phyloP scores from a whole-genome alignment of 2,888 invertebrate species.

The Conops quadrifasciatus region DNA sequence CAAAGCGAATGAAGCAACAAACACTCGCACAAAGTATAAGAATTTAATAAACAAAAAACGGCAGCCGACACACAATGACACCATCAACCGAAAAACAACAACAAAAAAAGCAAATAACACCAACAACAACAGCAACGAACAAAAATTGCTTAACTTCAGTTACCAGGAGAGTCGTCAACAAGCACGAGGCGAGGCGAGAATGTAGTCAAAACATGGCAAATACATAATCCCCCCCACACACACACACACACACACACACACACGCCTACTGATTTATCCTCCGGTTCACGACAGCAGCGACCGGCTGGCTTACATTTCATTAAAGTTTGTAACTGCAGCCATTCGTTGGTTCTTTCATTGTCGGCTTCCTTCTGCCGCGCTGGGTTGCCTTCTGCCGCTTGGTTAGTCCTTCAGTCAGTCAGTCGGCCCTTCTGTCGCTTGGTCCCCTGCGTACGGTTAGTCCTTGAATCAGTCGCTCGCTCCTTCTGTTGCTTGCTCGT shows the following conservation, averaged over 20 bases:
- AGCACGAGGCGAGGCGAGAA: neutral
- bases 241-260: slow-evolving; percentile 2
- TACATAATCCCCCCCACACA: neutral
- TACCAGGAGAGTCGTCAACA: slow-evolving; percentile 21
- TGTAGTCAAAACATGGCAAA: neutral
- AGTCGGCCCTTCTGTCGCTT: no score
- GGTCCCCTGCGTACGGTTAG: no score
- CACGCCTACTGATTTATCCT: neutral
- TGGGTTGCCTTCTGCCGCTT: no score
- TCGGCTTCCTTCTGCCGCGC: neutral
- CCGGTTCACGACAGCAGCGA: neutral
- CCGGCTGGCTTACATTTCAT: slow-evolving; percentile 29
- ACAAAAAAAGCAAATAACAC: neutral
- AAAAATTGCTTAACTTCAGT: slow-evolving; percentile 25
- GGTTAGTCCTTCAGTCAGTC: no score
- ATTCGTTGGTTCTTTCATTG: no score
- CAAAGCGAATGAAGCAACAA: neutral
- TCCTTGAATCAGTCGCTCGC: no score
- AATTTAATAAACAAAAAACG: neutral
- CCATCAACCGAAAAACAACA: slow-evolving; percentile 1
- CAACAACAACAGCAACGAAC: slow-evolving; percentile 12
- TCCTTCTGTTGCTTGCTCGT: no score
- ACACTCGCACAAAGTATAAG: neutral
- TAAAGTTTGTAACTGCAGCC: slow-evolving; percentile 10
- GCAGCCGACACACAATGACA: neutral